Percentiles rank a stretch among this genome's conserved stretches.
These are phyloP conservation scores for Dunckerocampus dactyliophorus DNA, from an alignment of 2,113 vertebrate species.

Conservation along the genomic window DNA sequence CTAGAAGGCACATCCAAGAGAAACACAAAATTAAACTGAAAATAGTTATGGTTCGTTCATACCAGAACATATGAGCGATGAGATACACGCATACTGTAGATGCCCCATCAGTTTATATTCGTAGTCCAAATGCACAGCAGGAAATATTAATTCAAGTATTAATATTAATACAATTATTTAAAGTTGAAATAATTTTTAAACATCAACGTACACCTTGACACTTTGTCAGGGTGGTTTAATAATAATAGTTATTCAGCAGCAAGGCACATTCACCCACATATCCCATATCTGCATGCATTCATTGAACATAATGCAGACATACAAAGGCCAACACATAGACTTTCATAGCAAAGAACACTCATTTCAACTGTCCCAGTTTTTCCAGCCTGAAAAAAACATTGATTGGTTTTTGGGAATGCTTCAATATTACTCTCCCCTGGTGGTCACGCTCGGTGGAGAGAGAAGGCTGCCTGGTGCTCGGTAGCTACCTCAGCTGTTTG, in stretches of 20 bases:
- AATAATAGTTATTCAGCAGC: conserved; percentile 11
- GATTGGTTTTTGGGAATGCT: conserved; percentile 47
- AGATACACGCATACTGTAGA: not conserved
- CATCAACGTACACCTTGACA: not conserved
- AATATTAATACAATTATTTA: no score
- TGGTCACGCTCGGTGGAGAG: conserved; percentile 31
- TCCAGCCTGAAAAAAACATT: conserved; percentile 28
- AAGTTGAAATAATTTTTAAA: conserved; percentile 18
- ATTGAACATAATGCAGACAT: not conserved
- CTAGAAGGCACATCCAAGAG: conserved; percentile 56
- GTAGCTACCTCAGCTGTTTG: conserved; percentile 65
- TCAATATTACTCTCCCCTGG: conserved; percentile 44
- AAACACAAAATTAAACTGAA: conserved; percentile 7
- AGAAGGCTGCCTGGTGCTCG: conserved; percentile 29
- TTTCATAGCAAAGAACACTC: conserved; percentile 12
- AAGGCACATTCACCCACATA: not conserved
- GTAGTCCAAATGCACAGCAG: no score
- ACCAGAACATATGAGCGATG: not conserved
- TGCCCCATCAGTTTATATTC: not conserved
- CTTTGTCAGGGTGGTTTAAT: conserved; percentile 3
- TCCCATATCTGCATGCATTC: not conserved
- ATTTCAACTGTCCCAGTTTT: conserved; percentile 42
- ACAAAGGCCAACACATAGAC: conserved; percentile 14
- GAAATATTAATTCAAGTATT: no score
- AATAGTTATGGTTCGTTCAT: not conserved